Conservation (phyloP, 2,797 vertebrate genomes). For the Mionectes olivaceus region DNA sequence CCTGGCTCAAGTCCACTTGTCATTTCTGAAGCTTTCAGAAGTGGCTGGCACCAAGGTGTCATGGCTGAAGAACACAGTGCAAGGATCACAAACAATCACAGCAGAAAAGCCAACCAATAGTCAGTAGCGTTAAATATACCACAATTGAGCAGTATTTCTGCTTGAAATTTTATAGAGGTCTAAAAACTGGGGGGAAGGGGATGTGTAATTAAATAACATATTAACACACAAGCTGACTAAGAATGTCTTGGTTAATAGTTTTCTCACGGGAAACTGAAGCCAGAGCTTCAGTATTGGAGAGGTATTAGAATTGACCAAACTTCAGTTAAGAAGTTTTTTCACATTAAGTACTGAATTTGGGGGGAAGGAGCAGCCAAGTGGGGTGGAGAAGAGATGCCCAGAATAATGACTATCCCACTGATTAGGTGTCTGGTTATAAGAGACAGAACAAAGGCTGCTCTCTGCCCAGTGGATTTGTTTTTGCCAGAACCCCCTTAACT, state of each 20-base stretch:
- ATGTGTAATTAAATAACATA: neutral
- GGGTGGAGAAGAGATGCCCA: neutral
- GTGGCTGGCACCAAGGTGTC: neutral
- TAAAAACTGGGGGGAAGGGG: neutral
- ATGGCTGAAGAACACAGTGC: neutral
- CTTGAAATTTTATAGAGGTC: neutral
- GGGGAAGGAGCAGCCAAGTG: neutral
- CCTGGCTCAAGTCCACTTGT: neutral
- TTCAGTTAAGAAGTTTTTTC: neutral
- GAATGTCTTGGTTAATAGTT: neutral
- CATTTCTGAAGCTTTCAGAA: neutral
- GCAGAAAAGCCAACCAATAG: neutral
- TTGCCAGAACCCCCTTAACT: neutral
- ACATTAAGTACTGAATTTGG: neutral
- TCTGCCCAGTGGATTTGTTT: neutral
- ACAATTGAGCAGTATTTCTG: neutral
- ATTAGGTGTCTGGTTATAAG: conserved; percentile 7
- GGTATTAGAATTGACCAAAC: neutral
- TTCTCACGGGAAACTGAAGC: neutral
- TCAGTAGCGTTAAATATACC: neutral
- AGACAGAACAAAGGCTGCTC: neutral
- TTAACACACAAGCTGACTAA: neutral
- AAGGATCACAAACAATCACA: neutral
- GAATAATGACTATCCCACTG: neutral
- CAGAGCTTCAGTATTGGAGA: neutral